A percentile compares a stretch with the other conserved stretches of the same genome.
Evolutionary conservation across 2,888 invertebrate species (phyloP).

Genomic region (Dascillus cervinus): DNA sequence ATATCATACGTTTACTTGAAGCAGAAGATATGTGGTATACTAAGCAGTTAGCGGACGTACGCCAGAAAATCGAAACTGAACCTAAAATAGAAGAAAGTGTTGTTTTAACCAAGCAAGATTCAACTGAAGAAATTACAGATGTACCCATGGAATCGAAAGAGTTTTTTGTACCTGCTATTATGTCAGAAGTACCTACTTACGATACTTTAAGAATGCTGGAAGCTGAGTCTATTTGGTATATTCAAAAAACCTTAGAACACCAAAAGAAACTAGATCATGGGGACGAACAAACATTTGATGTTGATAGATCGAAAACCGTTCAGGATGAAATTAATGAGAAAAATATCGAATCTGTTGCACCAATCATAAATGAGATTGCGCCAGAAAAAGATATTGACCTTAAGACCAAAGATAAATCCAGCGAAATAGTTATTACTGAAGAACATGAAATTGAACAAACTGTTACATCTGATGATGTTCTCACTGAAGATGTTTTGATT

Average conservation of each 20-base stretch:
- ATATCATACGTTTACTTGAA: conserved; percentile 5
- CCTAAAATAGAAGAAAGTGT: too few species aligned
- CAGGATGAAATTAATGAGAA: too few species aligned
- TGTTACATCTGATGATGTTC: conserved; percentile 2
- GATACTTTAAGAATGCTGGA: conserved; percentile 6
- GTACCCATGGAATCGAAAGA: too few species aligned
- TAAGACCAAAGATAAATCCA: neutral
- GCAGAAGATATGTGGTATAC: conserved; percentile 7
- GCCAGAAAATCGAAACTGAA: neutral
- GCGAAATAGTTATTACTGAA: too few species aligned
- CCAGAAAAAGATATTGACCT: too few species aligned
- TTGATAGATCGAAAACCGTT: too few species aligned
- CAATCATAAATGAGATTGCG: too few species aligned
- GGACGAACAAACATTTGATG: too few species aligned
- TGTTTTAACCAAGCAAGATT: too few species aligned
- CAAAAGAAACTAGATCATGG: neutral
- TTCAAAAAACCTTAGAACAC: neutral
- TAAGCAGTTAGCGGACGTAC: neutral
- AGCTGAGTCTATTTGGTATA: conserved; percentile 7
- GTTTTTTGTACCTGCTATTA: too few species aligned
- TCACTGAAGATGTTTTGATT: neutral
- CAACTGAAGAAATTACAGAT: too few species aligned
- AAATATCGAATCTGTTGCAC: too few species aligned
- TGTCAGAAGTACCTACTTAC: conserved; percentile 7
- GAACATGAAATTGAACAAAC: neutral